Percentiles rank a stretch among this genome's conserved stretches.
These are phyloP conservation scores for Pomatostomus ruficeps DNA, from an alignment of 2,113 vertebrate genomes.

Conservation along the genomic window DNA sequence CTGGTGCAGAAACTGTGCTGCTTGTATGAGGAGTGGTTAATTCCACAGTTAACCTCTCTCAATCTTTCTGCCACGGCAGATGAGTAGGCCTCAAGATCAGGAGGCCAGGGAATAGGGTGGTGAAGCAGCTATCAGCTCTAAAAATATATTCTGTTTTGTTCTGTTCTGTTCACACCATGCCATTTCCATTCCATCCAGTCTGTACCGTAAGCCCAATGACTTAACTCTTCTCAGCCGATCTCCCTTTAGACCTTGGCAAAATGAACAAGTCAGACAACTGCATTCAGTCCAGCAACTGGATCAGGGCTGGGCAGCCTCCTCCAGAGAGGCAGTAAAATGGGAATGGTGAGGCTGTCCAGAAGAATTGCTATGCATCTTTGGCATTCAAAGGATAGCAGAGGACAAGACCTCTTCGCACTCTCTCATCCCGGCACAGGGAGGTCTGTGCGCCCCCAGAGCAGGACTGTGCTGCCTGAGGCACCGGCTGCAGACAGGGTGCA, in stretches of 20 bases:
- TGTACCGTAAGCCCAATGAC: background rate
- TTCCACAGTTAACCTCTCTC: slow-evolving; percentile 29
- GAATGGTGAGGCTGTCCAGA: background rate
- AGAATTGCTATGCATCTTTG: background rate
- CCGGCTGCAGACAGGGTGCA: fast-evolving
- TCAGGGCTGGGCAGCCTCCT: background rate
- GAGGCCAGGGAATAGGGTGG: background rate
- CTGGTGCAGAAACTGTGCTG: background rate
- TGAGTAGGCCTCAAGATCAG: background rate
- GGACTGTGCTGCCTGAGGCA: background rate
- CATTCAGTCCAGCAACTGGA: background rate
- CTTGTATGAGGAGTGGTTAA: slow-evolving; percentile 7
- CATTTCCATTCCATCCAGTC: background rate
- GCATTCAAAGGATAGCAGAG: background rate
- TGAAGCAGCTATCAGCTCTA: background rate
- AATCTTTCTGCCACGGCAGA: background rate
- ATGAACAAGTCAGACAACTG: background rate
- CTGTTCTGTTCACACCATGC: background rate
- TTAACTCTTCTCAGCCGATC: background rate
- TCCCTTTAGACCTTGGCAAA: background rate
- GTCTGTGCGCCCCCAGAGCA: background rate
- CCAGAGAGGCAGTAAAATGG: background rate
- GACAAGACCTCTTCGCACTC: fast-evolving
- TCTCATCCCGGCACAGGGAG: background rate
- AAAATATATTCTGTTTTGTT: background rate